phyloP scores from a whole-genome alignment of 2,797 vertebrate genomes.

The Acropternis orthonyx region DNA sequence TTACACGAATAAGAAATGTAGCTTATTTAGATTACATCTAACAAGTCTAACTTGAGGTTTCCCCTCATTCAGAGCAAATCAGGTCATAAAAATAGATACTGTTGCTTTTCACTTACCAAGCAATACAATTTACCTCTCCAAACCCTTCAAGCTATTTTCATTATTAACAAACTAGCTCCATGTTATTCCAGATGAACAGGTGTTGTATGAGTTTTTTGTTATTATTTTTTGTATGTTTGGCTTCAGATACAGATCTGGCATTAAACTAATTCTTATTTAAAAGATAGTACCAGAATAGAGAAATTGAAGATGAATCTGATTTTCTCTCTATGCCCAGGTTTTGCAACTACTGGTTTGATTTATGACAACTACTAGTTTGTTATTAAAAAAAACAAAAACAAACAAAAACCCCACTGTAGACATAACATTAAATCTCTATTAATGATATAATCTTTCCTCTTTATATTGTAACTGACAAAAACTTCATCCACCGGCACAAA shows the following conservation, averaged over 20 bases:
- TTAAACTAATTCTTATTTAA: background rate
- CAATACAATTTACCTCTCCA: background rate
- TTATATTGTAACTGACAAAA: background rate
- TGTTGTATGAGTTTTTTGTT: background rate
- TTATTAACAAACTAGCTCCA: slow-evolving; percentile 2
- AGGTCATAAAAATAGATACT: slow-evolving; percentile 3
- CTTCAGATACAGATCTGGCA: background rate
- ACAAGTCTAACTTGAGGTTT: background rate
- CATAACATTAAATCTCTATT: background rate
- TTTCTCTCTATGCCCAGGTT: background rate
- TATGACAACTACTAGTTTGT: background rate
- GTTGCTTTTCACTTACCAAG: background rate
- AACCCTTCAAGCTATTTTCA: background rate
- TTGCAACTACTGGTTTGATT: background rate
- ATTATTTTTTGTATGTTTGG: background rate
- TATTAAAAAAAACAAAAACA: background rate
- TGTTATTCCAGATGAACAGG: background rate
- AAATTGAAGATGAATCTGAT: background rate
- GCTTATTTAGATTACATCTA: background rate
- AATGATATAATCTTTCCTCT: background rate
- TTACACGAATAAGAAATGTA: background rate
- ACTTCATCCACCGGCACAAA: background rate
- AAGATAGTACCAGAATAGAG: background rate
- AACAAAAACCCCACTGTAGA: background rate
- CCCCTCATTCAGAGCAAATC: background rate